Evolutionary conservation across 2,113 vertebrate species (phyloP), one percentile per base, ranked within the genome.

Genomic region (Tachysurus vachellii): DNA sequence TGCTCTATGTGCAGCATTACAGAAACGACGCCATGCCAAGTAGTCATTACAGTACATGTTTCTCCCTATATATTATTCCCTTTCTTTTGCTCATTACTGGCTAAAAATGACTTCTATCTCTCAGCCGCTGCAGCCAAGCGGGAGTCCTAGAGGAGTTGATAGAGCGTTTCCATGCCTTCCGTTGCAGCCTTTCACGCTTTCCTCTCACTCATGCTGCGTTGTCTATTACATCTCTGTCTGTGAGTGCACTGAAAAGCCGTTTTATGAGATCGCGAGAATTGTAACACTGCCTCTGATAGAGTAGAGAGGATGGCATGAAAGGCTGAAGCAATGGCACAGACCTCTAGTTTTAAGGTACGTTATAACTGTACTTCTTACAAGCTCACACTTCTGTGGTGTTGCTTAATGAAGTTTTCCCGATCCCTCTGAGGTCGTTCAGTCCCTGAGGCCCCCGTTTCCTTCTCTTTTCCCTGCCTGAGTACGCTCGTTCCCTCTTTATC

Each of bases 371-470:
- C 42, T 84, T 59, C 76, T 88, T 85, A 91, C 84, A 91, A 86
- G 85, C 90, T 91, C 54, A 91, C 62, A 54, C 90, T 91, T 62
- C 90, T 85, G 87, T 91, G 90, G 79, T 91, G 90, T 73, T 91
- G 90, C 61, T 91, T 91, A 23, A 91, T 70, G 62, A 90, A 91
- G 54, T 86, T 88, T 71, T 90, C 87, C 0, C 84, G 73, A 54
- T 89, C 87, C 9, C 1, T 85, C 83, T 82, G 59, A 71, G 93
- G 93, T 50, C 91, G 93, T 3, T 91, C 92, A 4, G 91, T 92
- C 1, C 88, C 90, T 0, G 77, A 87, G 1, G 6, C 87, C 50
- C 6, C 90, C 16, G 68, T 82, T 57, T 90, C 92, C 9, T 81
- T 85, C 2, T 13, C 80, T 0, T 23, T 50, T 26, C 57, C 86